These are phyloP conservation scores for Drosophila pectinifera DNA, from an alignment of 1,140 invertebrate genomes.

Conservation along the genomic window DNA sequence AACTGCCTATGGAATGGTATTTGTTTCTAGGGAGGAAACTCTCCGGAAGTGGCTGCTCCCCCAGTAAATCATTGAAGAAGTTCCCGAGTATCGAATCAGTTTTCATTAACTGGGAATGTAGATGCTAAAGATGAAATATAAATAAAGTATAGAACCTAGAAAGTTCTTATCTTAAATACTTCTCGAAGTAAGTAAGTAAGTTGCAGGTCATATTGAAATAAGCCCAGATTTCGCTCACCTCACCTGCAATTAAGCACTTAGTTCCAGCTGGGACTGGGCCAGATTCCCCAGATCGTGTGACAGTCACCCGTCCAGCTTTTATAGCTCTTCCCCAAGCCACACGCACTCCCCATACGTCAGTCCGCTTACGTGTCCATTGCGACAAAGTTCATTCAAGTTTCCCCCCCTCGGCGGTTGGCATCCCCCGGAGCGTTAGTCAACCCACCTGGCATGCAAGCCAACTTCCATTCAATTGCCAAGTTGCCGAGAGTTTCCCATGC, in stretches of 20 bases:
- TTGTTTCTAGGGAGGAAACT: too few species aligned
- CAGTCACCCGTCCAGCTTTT: background rate
- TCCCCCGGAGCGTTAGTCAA: background rate
- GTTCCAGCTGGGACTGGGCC: background rate
- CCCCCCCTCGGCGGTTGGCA: background rate
- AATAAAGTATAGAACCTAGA: too few species aligned
- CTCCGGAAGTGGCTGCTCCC: too few species aligned
- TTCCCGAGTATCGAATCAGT: too few species aligned
- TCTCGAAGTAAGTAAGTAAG: background rate
- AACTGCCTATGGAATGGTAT: too few species aligned
- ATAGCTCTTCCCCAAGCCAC: background rate
- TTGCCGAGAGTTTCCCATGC: conserved; percentile 32
- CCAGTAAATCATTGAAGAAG: too few species aligned
- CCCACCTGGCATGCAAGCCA: too few species aligned
- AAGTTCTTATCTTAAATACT: background rate
- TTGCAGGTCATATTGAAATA: conserved; percentile 4
- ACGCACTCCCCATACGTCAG: too few species aligned
- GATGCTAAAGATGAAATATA: too few species aligned
- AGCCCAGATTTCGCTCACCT: background rate
- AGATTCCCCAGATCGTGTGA: background rate
- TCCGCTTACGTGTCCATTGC: background rate
- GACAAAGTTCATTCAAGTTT: background rate
- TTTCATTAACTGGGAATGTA: too few species aligned
- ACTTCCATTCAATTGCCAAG: too few species aligned
- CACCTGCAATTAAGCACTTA: background rate